Evolutionary conservation across 2,797 vertebrate species (phyloP).

Genomic region (Acrocephalus scirpaceus): DNA sequence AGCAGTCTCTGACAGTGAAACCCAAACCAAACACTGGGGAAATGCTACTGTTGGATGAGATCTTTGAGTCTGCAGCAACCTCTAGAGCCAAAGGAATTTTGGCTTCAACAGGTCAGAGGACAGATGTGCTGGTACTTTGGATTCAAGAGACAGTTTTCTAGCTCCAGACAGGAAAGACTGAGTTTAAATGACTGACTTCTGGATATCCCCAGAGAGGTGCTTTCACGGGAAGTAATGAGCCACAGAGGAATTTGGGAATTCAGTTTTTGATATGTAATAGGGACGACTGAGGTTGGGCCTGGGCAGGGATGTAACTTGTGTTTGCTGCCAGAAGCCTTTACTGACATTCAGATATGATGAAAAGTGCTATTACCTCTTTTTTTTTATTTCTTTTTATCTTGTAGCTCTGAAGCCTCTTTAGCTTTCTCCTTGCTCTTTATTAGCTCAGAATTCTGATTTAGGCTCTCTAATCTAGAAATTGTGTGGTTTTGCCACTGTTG

Average conservation of each 20-base stretch:
- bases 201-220: neutral
- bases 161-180: neutral
- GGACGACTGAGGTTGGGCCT: neutral
- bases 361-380: neutral
- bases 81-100: neutral
- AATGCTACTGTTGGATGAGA: neutral
- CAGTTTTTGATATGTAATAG: neutral
- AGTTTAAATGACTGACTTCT: neutral
- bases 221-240: neutral
- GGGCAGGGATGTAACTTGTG: neutral
- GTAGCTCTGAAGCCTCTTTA: neutral
- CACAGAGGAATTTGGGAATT: neutral
- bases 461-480: neutral
- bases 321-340: neutral
- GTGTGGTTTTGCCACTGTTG: neutral
- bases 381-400: neutral
- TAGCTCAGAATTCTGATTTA: neutral
- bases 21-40: neutral
- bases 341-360: neutral
- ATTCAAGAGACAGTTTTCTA: neutral
- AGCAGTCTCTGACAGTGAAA: neutral
- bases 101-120: neutral
- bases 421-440: neutral
- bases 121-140: neutral
- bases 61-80: accelerated